Evolutionary conservation across 2,888 invertebrate species (phyloP).

Genomic region (Nomada hirtipes): DNA sequence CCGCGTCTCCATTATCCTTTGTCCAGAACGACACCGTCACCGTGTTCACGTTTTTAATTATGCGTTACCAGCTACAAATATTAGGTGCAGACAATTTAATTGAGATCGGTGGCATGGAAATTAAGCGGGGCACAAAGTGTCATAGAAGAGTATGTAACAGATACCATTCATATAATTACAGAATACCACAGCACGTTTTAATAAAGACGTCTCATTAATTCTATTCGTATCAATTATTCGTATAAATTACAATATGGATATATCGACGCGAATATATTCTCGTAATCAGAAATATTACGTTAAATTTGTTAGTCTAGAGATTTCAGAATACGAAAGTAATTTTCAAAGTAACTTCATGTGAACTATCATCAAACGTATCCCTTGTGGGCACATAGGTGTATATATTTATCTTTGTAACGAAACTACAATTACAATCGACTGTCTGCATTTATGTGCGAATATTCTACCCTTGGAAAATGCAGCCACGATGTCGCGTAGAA

Average conservation of each 20-base stretch:
- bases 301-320: no score
- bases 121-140: neutral
- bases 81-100: neutral
- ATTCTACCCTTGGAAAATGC: conserved; percentile 29
- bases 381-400: neutral
- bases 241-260: no score
- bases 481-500: neutral
- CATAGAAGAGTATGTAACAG: neutral
- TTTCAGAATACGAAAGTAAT: conserved; percentile 21
- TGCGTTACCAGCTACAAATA: neutral
- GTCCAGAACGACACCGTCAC: neutral
- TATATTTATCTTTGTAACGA: conserved; percentile 16
- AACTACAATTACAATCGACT: neutral
- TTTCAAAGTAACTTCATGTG: conserved; percentile 18
- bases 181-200: neutral
- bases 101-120: neutral
- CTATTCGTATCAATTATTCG: no score
- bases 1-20: neutral
- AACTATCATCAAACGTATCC: conserved; percentile 17
- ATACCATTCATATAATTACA: neutral
- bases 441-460: conserved; percentile 23
- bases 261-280: neutral
- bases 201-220: neutral
- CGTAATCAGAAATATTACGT: no score
- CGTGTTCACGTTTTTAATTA: neutral